These are phyloP conservation scores for Gobio gobio DNA, from an alignment of 2,113 vertebrate genomes.

Conservation along the genomic window DNA sequence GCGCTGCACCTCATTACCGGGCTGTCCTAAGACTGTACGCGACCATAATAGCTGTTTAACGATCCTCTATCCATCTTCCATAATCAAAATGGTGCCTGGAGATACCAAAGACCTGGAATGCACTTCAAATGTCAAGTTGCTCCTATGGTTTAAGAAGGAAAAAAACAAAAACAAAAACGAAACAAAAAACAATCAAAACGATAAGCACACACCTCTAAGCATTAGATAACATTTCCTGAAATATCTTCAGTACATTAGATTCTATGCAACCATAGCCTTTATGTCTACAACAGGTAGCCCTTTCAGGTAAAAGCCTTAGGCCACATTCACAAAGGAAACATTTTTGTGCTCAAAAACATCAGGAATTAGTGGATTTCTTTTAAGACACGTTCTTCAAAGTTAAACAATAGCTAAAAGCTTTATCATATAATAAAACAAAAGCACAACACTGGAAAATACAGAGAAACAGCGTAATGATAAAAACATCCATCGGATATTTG, in stretches of 20 bases:
- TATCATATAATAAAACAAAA: background rate
- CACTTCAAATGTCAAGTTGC: constrained; percentile 43
- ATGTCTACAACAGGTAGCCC: too few species aligned
- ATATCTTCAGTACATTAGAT: background rate
- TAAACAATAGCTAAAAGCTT: background rate
- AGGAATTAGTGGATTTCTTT: background rate
- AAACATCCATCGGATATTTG: background rate
- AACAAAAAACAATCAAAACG: too few species aligned
- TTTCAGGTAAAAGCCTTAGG: too few species aligned
- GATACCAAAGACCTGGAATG: constrained; percentile 49
- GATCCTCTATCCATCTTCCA: constrained; percentile 64
- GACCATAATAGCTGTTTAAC: constrained; percentile 65
- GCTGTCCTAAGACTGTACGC: constrained; percentile 57
- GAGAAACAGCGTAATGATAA: background rate
- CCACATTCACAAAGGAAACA: background rate
- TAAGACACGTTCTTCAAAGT: background rate
- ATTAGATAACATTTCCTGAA: background rate
- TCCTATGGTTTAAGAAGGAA: background rate
- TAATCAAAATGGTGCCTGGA: constrained; percentile 56
- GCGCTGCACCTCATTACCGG: constrained; percentile 62
- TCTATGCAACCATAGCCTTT: too few species aligned
- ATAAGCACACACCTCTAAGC: too few species aligned
- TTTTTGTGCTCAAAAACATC: background rate
- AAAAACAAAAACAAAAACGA: background rate
- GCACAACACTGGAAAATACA: background rate